Evolutionary conservation across 2,113 vertebrate genomes (phyloP), one percentile per base, ranked within the genome.

Genomic region (Solea senegalensis): DNA sequence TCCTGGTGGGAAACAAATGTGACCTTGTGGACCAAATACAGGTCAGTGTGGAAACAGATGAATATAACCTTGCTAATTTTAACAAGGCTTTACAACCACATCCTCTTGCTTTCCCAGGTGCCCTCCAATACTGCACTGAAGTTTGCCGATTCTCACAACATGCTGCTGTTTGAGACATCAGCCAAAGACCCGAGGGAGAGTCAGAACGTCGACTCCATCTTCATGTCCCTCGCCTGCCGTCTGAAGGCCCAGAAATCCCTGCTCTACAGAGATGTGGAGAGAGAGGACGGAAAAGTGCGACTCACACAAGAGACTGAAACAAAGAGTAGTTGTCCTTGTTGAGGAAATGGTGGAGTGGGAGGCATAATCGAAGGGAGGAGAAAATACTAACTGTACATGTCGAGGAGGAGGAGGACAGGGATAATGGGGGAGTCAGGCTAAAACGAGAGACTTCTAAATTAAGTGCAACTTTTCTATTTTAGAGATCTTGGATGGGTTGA

Each of bases 1-100:
- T 99, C 86, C 95, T 99, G 10, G 97, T 99, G 43, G 97, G 97
- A 39, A 99, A 99, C 93, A 99, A 99, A 89, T 98, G 97, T 90
- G 97, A 99, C 93, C 96, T 99, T 64, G 92, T 96, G 21, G 94
- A 95, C 80, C 95, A 97, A 82, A 95, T 98, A 86, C 97, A 99
- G 86, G 91, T 91, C 16, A 58, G 83, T 72, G 43, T 39, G 52
- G 6, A 3, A 9, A 28, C 9, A 3, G 4, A 27, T 10, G 1
- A 40, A 14, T 63, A n/a, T 11, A 5, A 53, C 15, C 2, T 9
- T 43, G 0, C 8, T 28, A 15, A 21, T 6, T 27, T 8, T 1
- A 39, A 16, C 15, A 44, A 15, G 44, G 12, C 11, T 57, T 55
- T 43, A 15, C 28, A 52, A 26, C 8, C 15, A 10, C 51, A 56